These are phyloP conservation scores for Yponomeuta malinellus DNA, from an alignment of 2,888 invertebrate species.

Conservation along the genomic window DNA sequence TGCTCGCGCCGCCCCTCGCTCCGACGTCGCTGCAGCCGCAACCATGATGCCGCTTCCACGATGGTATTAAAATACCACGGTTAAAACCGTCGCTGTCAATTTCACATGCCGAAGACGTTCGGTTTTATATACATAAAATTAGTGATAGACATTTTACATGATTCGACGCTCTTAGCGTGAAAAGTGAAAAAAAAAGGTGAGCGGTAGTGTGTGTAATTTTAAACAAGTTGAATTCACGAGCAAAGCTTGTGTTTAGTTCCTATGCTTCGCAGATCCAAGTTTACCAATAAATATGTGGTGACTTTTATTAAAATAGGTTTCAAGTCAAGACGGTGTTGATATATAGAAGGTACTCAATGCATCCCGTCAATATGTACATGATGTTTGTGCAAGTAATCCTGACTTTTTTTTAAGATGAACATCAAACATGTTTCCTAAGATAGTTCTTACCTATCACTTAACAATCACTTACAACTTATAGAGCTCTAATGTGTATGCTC, in stretches of 20 bases:
- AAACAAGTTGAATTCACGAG: slow-evolving; percentile 29
- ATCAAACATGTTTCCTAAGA: background rate
- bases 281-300: slow-evolving; percentile 29
- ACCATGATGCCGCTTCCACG: slow-evolving; percentile 14
- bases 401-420: too few relatives aligned
- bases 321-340: background rate
- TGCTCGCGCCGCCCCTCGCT: slow-evolving; percentile 23
- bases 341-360: background rate
- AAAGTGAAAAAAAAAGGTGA: slow-evolving; percentile 28
- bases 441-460: too few relatives aligned
- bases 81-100: slow-evolving; percentile 38
- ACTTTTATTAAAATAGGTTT: slow-evolving; percentile 25
- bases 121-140: slow-evolving; percentile 22
- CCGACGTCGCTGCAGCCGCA: background rate
- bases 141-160: slow-evolving; percentile 11
- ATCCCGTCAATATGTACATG: background rate
- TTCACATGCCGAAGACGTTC: slow-evolving; percentile 35
- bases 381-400: background rate
- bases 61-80: background rate
- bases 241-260: slow-evolving; percentile 73
- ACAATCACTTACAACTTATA: background rate
- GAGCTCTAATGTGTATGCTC: background rate
- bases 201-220: slow-evolving; percentile 27
- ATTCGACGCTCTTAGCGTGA: slow-evolving; percentile 24
- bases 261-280: slow-evolving; percentile 48